phyloP scores from a whole-genome alignment of 2,888 invertebrate genomes.

The Stenolophus ochropezus region DNA sequence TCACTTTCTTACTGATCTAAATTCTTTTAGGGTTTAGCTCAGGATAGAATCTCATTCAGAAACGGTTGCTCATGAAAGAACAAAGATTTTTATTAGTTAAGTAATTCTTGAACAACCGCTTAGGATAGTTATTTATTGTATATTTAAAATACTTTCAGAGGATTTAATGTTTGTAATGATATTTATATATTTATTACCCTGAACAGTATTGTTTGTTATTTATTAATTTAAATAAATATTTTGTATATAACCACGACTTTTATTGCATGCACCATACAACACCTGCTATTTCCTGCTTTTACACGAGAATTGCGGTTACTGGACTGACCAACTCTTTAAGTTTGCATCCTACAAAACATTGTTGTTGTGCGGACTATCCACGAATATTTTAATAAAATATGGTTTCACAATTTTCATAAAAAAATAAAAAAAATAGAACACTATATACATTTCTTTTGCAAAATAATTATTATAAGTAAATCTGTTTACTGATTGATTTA shows the following conservation, averaged over 20 bases:
- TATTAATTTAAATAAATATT: constrained; percentile 55
- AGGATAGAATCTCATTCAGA: constrained; percentile 41
- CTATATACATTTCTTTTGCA: no score
- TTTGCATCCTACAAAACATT: background rate
- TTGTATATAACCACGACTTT: constrained; percentile 28
- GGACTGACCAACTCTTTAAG: background rate
- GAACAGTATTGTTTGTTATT: constrained; percentile 58
- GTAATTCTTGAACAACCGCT: constrained; percentile 47
- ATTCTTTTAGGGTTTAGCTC: constrained; percentile 39
- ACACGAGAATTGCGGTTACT: no score
- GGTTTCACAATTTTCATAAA: no score
- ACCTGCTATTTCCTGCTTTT: background rate
- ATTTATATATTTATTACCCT: constrained; percentile 55
- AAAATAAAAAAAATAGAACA: no score
- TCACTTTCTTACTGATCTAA: constrained; percentile 52
- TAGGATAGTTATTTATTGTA: constrained; percentile 55
- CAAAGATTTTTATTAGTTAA: background rate
- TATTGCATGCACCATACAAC: background rate
- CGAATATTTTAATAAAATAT: no score
- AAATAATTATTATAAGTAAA: no score
- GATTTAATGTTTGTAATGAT: constrained; percentile 19
- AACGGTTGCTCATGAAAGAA: constrained; percentile 46
- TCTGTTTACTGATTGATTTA: no score
- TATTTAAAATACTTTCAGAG: constrained; percentile 40
- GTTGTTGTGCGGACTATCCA: background rate